Evolutionary conservation across 2,113 vertebrate genomes (phyloP).

Genomic region (Eurypyga helias): DNA sequence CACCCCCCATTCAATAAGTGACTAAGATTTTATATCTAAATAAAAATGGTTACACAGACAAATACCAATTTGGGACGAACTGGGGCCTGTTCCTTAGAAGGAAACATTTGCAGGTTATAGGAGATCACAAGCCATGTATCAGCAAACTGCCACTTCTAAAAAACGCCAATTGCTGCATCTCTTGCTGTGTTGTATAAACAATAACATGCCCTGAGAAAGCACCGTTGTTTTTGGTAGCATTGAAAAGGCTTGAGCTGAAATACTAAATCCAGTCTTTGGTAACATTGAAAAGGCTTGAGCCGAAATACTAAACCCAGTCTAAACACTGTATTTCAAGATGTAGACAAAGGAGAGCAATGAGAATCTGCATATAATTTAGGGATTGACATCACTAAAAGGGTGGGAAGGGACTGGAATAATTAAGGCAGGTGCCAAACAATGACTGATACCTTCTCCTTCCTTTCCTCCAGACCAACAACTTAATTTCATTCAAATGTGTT

Average conservation of each 20-base stretch:
- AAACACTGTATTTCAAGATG: not conserved
- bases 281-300: not conserved
- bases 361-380: not conserved
- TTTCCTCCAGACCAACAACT: not conserved
- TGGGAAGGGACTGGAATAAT: not conserved
- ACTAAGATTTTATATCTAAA: not conserved
- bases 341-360: not conserved
- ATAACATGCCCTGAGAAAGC: not conserved
- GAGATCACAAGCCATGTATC: not conserved
- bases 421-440: not conserved
- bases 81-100: not conserved
- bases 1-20: not conserved
- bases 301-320: not conserved
- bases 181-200: not conserved
- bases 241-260: not conserved
- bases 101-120: not conserved
- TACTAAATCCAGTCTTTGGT: not conserved
- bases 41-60: not conserved
- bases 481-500: not conserved
- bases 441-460: not conserved
- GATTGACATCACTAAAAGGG: not conserved
- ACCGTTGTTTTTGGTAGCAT: not conserved
- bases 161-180: not conserved
- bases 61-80: not conserved
- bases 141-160: not conserved